Evolutionary conservation across 2,888 invertebrate species (phyloP).

Genomic region (Syrista parreyssii): DNA sequence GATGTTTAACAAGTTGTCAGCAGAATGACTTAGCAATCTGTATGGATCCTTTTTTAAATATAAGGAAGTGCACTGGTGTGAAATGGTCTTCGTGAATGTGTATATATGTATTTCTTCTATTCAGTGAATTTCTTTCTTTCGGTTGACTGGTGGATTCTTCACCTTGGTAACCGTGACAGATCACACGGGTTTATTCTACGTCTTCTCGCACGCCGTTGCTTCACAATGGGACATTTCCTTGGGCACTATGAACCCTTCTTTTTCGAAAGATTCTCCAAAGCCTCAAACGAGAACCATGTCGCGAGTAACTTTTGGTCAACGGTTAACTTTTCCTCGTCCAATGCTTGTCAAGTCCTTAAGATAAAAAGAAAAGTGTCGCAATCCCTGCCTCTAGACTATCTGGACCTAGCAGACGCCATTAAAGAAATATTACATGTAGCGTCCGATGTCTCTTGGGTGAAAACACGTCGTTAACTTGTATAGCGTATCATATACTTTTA

Average conservation of each 20-base stretch:
- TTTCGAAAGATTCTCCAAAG: neutral
- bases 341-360: neutral
- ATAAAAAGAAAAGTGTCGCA: neutral
- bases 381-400: neutral
- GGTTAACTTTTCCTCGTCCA: neutral
- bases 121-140: neutral
- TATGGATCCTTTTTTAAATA: neutral
- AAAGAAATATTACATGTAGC: neutral
- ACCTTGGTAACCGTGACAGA: neutral
- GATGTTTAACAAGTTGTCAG: neutral
- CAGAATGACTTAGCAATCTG: neutral
- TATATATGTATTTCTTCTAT: neutral
- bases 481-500: neutral
- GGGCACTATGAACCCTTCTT: neutral
- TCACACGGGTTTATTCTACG: neutral
- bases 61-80: neutral
- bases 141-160: neutral
- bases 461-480: neutral
- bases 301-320: neutral
- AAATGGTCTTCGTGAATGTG: neutral
- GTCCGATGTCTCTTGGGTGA: neutral
- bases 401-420: neutral
- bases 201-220: neutral
- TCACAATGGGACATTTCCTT: neutral
- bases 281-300: neutral